Conservation (phyloP, 2,797 vertebrate genomes). For the Epinephelus coioides region DNA sequence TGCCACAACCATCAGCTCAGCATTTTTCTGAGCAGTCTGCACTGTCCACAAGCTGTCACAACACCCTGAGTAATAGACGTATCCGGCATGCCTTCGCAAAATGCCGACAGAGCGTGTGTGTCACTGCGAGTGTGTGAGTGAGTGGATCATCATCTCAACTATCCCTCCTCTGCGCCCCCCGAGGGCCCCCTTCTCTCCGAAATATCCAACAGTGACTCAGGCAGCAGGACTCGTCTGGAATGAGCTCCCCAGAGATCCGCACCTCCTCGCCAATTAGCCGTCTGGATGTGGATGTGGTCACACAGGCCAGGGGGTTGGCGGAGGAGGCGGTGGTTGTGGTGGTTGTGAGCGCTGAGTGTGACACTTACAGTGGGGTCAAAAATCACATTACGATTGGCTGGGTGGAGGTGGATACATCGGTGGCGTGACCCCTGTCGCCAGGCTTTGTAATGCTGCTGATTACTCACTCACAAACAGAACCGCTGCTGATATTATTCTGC, state of each 20-base stretch:
- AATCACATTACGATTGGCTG: neutral
- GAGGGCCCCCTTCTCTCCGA: constrained; percentile 11
- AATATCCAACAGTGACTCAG: constrained; percentile 20
- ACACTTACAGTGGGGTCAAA: neutral
- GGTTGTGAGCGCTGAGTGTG: neutral
- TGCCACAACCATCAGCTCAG: constrained; percentile 37
- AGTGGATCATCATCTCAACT: constrained; percentile 23
- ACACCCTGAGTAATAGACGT: neutral
- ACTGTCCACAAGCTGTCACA: constrained; percentile 46
- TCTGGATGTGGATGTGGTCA: constrained; percentile 34
- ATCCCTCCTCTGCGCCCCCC: neutral
- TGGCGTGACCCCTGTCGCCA: constrained; percentile 8
- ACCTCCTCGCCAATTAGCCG: constrained; percentile 53
- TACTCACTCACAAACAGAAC: neutral
- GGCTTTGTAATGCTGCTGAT: constrained; percentile 2
- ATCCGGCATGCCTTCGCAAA: neutral
- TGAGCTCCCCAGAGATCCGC: constrained; percentile 51
- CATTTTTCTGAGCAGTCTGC: constrained; percentile 39
- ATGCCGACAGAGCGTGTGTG: neutral
- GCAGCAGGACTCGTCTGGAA: constrained; percentile 46
- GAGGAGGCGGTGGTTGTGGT: neutral
- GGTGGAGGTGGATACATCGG: constrained; percentile 6
- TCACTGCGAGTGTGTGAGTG: constrained; percentile 10
- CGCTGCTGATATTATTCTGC: neutral
- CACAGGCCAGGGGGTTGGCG: neutral